Evolutionary conservation across 2,113 vertebrate genomes (phyloP).

Genomic region (Orthochromis malagaraziensis): DNA sequence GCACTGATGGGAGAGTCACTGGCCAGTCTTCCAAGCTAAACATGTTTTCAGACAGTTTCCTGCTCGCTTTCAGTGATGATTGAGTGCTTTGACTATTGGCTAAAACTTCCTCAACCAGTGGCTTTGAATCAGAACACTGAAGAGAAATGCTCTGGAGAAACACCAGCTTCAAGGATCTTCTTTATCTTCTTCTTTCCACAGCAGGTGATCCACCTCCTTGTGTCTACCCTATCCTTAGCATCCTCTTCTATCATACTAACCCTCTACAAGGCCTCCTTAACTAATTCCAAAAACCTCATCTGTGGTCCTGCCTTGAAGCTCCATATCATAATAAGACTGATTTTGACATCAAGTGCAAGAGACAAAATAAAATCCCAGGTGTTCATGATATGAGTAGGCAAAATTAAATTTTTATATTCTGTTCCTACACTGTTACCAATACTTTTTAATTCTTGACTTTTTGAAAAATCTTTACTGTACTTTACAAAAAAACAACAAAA

Average conservation of each 20-base stretch:
- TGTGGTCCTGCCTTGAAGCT: neutral
- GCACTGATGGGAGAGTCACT: neutral
- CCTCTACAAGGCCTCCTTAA: neutral
- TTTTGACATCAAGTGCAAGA: neutral
- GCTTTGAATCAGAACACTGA: neutral
- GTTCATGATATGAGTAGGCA: neutral
- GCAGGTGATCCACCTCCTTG: neutral
- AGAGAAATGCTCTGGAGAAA: too few species aligned
- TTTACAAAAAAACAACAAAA: neutral
- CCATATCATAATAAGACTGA: neutral
- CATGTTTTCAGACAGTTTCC: neutral
- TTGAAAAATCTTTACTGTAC: neutral
- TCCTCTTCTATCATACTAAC: neutral
- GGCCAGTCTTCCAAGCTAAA: neutral
- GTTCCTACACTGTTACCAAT: neutral
- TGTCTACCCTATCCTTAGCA: neutral
- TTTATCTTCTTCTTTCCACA: neutral
- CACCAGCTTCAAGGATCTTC: neutral
- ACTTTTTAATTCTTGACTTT: neutral
- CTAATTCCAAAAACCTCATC: neutral
- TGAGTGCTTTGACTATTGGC: neutral
- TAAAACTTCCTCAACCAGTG: neutral
- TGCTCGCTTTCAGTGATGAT: neutral
- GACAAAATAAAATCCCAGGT: neutral
- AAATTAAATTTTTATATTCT: neutral